phyloP scores from a whole-genome alignment of 2,888 invertebrate genomes.

The Eustalomyia histrio region DNA sequence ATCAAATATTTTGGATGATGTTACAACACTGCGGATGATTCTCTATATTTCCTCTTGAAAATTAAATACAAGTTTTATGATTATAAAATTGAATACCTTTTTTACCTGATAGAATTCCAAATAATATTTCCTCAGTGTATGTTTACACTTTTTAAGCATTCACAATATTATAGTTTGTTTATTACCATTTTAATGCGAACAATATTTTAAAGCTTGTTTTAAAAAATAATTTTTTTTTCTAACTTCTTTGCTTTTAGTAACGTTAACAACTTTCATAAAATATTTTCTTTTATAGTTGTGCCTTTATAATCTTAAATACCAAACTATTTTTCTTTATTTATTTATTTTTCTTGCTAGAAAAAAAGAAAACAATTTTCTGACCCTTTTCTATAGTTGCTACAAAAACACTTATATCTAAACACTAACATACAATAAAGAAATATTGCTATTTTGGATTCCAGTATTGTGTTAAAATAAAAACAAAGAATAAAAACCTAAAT shows the following conservation, averaged over 20 bases:
- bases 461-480: slow-evolving; percentile 40
- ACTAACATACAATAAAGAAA: slow-evolving; percentile 17
- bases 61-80: no score
- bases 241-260: not conserved
- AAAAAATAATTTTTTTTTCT: not conserved
- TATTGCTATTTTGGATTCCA: slow-evolving; percentile 33
- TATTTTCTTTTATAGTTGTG: slow-evolving; percentile 9
- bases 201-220: not conserved
- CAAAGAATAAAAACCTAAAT: slow-evolving; percentile 17
- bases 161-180: not conserved
- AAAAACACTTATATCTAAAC: not conserved
- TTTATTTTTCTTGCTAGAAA: slow-evolving; percentile 5
- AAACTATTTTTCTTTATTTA: slow-evolving; percentile 24
- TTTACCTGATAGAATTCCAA: no score
- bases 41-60: no score
- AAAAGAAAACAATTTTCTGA: slow-evolving; percentile 11
- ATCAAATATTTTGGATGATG: no score
- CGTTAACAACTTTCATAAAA: not conserved
- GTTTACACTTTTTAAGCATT: not conserved
- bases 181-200: not conserved
- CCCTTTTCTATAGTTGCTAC: not conserved
- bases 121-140: no score
- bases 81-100: no score
- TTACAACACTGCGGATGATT: no score
- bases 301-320: slow-evolving; percentile 14